These are phyloP conservation scores for Dolomedes plantarius DNA, from an alignment of 2,888 invertebrate species.

Conservation along the genomic window DNA sequence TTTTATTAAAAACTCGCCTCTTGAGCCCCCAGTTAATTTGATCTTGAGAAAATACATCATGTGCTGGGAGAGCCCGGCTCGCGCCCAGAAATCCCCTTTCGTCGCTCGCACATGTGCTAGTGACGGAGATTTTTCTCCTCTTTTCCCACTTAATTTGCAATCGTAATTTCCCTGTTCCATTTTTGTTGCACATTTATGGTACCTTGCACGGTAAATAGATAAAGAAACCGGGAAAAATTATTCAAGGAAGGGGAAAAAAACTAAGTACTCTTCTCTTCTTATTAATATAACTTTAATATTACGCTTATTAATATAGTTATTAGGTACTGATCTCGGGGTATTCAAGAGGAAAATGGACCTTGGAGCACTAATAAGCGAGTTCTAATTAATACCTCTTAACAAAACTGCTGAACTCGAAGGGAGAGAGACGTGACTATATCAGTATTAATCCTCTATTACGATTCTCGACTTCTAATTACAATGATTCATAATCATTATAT, in stretches of 20 bases:
- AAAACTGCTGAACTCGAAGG: not conserved
- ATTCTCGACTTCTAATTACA: not conserved
- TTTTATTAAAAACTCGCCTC: constrained; percentile 67
- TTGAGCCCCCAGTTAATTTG: constrained; percentile 60
- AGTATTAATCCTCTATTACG: not conserved
- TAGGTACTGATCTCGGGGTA: not conserved
- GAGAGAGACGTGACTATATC: not conserved
- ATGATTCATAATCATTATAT: no score
- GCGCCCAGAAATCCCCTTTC: constrained; percentile 33
- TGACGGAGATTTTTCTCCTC: constrained; percentile 53
- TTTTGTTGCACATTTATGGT: constrained; percentile 41
- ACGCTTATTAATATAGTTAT: not conserved
- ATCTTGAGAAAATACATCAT: constrained; percentile 66
- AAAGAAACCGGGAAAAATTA: constrained; percentile 2
- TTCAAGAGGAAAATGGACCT: not conserved
- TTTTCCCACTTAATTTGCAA: constrained; percentile 58
- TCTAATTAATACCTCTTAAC: not conserved
- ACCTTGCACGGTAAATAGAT: constrained; percentile 32
- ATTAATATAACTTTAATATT: not conserved
- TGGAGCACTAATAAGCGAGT: not conserved
- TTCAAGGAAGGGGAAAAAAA: not conserved
- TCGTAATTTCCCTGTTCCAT: constrained; percentile 64
- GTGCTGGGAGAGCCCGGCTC: constrained; percentile 1
- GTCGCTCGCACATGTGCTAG: constrained; percentile 41
- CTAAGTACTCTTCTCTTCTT: not conserved